Conservation (phyloP, 2,113 vertebrate species). For the Erinaceus europaeus region DNA sequence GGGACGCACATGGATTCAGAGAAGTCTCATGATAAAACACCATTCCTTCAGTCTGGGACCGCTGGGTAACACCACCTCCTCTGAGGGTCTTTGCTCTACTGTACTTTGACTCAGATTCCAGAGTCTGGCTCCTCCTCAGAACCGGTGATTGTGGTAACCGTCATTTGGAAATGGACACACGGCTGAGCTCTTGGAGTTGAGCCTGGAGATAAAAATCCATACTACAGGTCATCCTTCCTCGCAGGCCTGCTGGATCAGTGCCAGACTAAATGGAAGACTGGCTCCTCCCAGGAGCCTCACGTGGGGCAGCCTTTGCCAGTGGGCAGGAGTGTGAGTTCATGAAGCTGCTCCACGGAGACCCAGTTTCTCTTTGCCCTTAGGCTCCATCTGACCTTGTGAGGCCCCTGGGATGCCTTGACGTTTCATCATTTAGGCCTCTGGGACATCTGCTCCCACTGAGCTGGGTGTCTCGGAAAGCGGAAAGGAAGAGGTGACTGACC, state of each 20-base stretch:
- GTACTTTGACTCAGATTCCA: constrained; percentile 40
- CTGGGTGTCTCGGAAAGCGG: not conserved
- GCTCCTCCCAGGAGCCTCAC: not conserved
- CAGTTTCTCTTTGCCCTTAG: not conserved
- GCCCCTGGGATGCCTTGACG: not conserved
- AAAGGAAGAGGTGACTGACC: not conserved
- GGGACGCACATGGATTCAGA: not conserved
- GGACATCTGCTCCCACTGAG: not conserved
- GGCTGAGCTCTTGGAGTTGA: constrained; percentile 29
- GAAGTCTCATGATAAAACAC: not conserved
- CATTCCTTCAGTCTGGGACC: not conserved
- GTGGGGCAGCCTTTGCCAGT: constrained; percentile 28
- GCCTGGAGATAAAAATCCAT: constrained; percentile 51
- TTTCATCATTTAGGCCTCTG: constrained; percentile 1
- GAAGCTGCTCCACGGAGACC: not conserved
- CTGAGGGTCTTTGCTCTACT: not conserved
- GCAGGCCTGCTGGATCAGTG: not conserved
- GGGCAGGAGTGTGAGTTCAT: constrained; percentile 33
- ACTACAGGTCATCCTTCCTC: not conserved
- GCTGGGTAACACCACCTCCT: not conserved
- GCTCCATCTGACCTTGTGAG: not conserved
- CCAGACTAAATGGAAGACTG: constrained; percentile 51
- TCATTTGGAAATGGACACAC: constrained; percentile 53
- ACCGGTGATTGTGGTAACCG: not conserved
- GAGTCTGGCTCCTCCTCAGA: not conserved